phyloP scores from a whole-genome alignment of 1,140 invertebrate genomes.

The Leptinotarsa texana region DNA sequence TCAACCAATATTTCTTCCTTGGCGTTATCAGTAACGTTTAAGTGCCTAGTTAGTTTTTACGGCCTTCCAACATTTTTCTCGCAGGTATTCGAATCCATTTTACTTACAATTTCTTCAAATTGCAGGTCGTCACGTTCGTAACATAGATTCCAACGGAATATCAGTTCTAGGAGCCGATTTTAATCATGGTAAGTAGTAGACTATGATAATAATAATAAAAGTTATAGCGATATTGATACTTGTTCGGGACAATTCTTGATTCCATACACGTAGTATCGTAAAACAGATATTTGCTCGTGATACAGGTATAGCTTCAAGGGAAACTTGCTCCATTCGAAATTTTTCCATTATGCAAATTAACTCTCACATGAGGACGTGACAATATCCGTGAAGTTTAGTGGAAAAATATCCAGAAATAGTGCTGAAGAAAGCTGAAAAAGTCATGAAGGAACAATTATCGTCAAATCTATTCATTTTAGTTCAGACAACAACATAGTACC shows the following conservation, averaged over 20 bases:
- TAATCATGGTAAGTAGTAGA: constrained; percentile 53
- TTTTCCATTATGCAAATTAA: too few species aligned
- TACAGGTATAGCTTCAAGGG: background rate
- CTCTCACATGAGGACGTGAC: too few species aligned
- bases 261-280: background rate
- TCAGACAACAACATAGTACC: too few species aligned
- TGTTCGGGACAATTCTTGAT: background rate
- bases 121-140: constrained; percentile 44
- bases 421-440: too few species aligned
- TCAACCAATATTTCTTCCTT: constrained; percentile 15
- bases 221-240: constrained; percentile 21
- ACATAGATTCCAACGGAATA: constrained; percentile 52
- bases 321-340: too few species aligned
- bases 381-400: too few species aligned
- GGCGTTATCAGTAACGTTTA: background rate
- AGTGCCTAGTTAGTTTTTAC: constrained; percentile 17
- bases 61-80: constrained; percentile 9
- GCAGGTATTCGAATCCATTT: constrained; percentile 13
- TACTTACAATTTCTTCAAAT: constrained; percentile 35
- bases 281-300: background rate
- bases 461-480: too few species aligned
- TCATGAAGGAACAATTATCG: too few species aligned
- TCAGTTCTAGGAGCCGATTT: constrained; percentile 50
- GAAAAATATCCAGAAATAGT: too few species aligned
- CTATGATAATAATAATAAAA: constrained; percentile 45